These are phyloP conservation scores for Clarias gariepinus DNA, from an alignment of 2,113 vertebrate genomes.

Conservation along the genomic window DNA sequence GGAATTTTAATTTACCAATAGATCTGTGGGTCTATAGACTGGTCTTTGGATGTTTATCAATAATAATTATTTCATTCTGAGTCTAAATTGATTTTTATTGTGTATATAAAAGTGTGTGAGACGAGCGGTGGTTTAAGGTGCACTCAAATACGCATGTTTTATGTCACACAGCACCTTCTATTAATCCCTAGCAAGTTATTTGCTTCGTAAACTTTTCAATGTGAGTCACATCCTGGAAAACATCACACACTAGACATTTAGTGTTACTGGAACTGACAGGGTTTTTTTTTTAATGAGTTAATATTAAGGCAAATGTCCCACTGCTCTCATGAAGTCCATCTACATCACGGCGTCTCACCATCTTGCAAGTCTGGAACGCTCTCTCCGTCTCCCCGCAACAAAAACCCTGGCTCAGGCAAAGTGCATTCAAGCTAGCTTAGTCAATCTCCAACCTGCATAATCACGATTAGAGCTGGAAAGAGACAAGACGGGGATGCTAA, in stretches of 20 bases:
- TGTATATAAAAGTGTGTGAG: not conserved
- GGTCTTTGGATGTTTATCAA: not conserved
- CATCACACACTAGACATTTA: not conserved
- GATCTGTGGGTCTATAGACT: not conserved
- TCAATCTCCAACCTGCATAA: slow-evolving; percentile 85
- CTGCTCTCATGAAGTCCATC: slow-evolving; percentile 19
- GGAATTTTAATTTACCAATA: not conserved
- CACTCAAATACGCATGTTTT: not conserved
- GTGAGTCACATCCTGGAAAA: not conserved
- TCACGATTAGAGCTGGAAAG: slow-evolving; percentile 79
- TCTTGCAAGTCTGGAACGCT: slow-evolving; percentile 10
- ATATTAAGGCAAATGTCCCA: slow-evolving; percentile 21
- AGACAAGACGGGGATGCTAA: slow-evolving; percentile 60
- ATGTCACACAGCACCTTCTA: not conserved
- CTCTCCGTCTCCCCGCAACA: slow-evolving; percentile 59
- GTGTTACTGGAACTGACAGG: not conserved
- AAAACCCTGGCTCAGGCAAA: slow-evolving; percentile 78
- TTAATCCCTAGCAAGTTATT: not conserved
- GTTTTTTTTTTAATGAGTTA: not conserved
- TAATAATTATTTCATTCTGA: not conserved
- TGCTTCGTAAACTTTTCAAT: not conserved
- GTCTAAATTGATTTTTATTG: not conserved
- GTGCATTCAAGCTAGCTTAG: slow-evolving; percentile 86
- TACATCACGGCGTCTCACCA: slow-evolving; percentile 20
- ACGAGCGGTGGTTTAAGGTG: not conserved